Conservation (phyloP, 2,113 vertebrate genomes). For the Etheostoma cragini region DNA sequence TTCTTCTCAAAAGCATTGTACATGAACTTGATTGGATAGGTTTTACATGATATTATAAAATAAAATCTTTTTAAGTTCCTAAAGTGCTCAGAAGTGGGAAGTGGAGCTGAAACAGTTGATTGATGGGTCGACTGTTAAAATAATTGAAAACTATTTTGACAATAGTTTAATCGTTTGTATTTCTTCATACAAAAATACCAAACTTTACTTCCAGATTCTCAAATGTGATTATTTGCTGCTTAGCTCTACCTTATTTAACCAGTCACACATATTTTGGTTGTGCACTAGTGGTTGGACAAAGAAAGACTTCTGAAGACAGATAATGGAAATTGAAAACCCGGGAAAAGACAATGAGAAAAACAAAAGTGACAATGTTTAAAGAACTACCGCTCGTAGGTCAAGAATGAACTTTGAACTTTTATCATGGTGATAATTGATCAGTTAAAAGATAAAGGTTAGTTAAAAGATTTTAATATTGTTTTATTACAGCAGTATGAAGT, state of each 20-base stretch:
- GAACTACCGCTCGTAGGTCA: not conserved
- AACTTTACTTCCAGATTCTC: not conserved
- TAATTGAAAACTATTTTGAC: not conserved
- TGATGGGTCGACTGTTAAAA: not conserved
- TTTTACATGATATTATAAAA: not conserved
- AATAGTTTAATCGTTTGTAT: not conserved
- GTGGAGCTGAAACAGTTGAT: not conserved
- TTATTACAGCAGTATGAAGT: not conserved
- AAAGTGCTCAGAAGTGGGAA: not conserved
- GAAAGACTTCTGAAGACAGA: not conserved
- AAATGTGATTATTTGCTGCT: not conserved
- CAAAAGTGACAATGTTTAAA: not conserved
- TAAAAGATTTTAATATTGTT: not conserved
- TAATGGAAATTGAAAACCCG: not conserved
- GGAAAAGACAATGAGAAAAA: not conserved
- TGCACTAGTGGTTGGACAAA: not conserved
- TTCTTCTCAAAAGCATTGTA: not conserved
- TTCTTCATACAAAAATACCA: not conserved
- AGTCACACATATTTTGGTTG: not conserved
- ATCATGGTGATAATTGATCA: not conserved
- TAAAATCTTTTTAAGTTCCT: not conserved
- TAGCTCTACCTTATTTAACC: not conserved
- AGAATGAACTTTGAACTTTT: not conserved
- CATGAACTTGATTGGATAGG: no score
- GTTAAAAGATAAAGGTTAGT: not conserved